A percentile compares a stretch with the other conserved stretches of the same genome.
phyloP scores from a whole-genome alignment of 2,797 vertebrate genomes.

The Smutsia temminckii region DNA sequence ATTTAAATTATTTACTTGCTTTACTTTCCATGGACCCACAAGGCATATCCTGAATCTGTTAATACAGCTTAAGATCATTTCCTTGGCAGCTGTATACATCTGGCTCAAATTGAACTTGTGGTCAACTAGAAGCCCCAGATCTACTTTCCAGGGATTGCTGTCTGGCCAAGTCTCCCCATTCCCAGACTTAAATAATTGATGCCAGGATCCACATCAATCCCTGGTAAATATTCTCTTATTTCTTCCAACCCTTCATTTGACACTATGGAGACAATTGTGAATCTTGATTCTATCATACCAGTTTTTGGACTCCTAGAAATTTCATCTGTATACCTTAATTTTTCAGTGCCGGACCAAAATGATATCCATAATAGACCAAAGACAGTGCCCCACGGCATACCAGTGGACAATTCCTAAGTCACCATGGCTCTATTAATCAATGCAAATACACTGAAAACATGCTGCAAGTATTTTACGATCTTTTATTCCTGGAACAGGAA shows the following conservation, averaged over 20 bases:
- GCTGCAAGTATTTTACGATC: neutral
- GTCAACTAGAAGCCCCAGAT: slow-evolving; percentile 8
- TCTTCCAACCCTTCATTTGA: neutral
- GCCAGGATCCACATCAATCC: slow-evolving; percentile 53
- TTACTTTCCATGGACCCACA: neutral
- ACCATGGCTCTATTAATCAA: neutral
- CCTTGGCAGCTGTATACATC: neutral
- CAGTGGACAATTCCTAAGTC: neutral
- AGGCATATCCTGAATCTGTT: neutral
- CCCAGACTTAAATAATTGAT: slow-evolving; percentile 39
- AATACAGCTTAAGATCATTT: neutral
- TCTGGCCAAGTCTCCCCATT: slow-evolving; percentile 25
- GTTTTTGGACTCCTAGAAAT: neutral
- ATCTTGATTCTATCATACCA: neutral
- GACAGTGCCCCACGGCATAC: neutral
- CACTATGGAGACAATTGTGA: neutral
- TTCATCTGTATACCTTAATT: neutral
- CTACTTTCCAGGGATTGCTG: slow-evolving; percentile 46
- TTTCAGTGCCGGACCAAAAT: neutral
- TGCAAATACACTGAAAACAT: neutral
- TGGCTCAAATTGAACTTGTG: slow-evolving; percentile 57
- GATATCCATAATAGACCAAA: neutral
- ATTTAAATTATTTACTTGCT: neutral
- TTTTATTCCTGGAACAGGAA: slow-evolving; percentile 42
- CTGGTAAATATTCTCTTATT: neutral